phyloP scores from a whole-genome alignment of 2,113 vertebrate species.

The Sceloporus tristichus region DNA sequence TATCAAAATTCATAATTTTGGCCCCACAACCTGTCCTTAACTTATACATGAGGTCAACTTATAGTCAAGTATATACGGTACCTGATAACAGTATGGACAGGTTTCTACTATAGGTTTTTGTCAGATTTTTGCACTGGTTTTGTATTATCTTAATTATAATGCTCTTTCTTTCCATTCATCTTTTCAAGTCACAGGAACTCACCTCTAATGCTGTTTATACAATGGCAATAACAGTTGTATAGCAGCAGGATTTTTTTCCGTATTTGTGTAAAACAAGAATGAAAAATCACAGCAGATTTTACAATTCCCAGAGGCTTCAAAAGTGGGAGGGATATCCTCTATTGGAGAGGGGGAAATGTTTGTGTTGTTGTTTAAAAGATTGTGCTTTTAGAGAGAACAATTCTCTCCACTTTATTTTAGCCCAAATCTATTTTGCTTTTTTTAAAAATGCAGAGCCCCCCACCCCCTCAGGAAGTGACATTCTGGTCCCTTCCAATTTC shows the following conservation, averaged over 20 bases:
- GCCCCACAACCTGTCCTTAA: no score
- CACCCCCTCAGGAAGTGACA: no score
- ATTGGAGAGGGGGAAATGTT: neutral
- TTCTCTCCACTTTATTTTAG: neutral
- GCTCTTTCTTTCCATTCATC: neutral
- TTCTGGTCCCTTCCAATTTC: no score
- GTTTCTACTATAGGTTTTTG: neutral
- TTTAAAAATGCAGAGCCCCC: no score
- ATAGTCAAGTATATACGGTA: no score
- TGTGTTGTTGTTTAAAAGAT: neutral
- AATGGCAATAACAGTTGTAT: neutral
- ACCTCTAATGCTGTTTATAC: neutral
- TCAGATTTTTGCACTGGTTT: neutral
- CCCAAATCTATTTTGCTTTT: neutral
- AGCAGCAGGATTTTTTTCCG: neutral
- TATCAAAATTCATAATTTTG: no score
- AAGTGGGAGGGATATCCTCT: no score
- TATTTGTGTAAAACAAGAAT: neutral
- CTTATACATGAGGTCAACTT: no score
- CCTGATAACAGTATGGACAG: neutral
- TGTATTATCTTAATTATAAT: neutral
- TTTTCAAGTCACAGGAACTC: neutral
- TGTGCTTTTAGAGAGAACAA: no score
- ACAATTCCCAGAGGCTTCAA: neutral
- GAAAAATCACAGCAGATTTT: no score